Base-by-base conservation (phyloP, 2,797 vertebrate species). In the Alosa sapidissima region DNA sequence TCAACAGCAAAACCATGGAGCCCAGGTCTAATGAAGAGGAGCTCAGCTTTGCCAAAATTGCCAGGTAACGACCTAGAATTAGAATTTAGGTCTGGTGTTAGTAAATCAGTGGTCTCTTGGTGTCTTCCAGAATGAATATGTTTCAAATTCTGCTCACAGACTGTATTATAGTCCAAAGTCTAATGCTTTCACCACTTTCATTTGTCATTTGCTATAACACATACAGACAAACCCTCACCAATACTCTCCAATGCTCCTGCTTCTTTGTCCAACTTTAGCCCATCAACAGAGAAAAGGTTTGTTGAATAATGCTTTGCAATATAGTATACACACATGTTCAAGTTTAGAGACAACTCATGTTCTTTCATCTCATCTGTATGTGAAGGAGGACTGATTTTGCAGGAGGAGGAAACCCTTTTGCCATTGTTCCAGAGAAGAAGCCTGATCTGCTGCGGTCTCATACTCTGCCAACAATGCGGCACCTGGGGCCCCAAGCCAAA, bases 401-500 rank as follows among this genome's bases (percentile, higher is more conserved):
- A n/a, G n/a, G 72, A 47, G 41, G 72, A 8, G 72, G 72, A 78
- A 78, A 47, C 41, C 36, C 16, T 47, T 78, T 45, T 78, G 36
- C 1, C 0, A 92, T 92, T 0, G 87, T 91, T 16, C 72, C 91
- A n/a, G 72, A 78, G 4, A 78, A 78, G 83, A 3, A 19, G 24
- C 72, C 1, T 84, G 90, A 7, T 62, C 81, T 94, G 85, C 94
- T 95, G 87, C 95, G 96, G 81, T 97, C 97, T 0, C 97, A 97
- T 91, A 97, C 96, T 0, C 93, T 97, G 36, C 95, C 96, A 0
- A 45, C 41, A 21, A 41, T 78, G 0, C 95, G 97, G 24, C 92
- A 93, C 47, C 91, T 89, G 0, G 96, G 94, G 2, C 92, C 96
- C 0, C 97, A 97, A 88, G 94, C 95, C 89, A 96, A 97, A 84